A percentile compares a stretch with the other conserved stretches of the same genome.
Evolutionary conservation across 2,888 invertebrate species (phyloP).

Genomic region (Platerodrilus igneus): DNA sequence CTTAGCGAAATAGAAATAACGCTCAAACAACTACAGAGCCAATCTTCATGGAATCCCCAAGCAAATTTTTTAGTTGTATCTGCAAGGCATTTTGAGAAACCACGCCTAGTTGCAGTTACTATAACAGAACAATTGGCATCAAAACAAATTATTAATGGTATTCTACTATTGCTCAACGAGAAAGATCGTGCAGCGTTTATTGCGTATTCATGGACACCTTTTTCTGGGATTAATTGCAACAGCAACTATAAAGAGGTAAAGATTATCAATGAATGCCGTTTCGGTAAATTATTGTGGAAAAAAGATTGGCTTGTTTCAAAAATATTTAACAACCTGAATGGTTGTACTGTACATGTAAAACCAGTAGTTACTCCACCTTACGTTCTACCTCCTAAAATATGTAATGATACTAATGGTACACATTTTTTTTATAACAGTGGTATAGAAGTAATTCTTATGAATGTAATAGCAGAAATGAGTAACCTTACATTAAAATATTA

Average conservation of each 20-base stretch:
- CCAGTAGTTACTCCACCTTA: slow-evolving; percentile 41
- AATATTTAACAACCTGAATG: slow-evolving; percentile 35
- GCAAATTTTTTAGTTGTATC: slow-evolving; percentile 34
- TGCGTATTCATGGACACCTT: slow-evolving; percentile 37
- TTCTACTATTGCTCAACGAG: slow-evolving; percentile 29
- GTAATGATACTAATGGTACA: slow-evolving; percentile 1
- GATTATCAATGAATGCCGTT: slow-evolving; percentile 30
- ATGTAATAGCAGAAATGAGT: slow-evolving; percentile 31
- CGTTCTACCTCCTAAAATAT: slow-evolving; percentile 30
- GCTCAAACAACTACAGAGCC: slow-evolving; percentile 15
- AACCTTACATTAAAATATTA: slow-evolving; percentile 33
- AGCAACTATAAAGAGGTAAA: slow-evolving; percentile 23
- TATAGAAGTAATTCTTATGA: slow-evolving; percentile 34
- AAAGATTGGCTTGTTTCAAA: slow-evolving; percentile 33
- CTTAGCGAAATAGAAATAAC: slow-evolving; percentile 19
- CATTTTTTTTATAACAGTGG: slow-evolving; percentile 27
- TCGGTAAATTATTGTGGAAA: slow-evolving; percentile 20
- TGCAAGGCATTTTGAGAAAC: slow-evolving; percentile 23
- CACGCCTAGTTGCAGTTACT: slow-evolving; percentile 18
- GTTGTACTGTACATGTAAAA: slow-evolving; percentile 36
- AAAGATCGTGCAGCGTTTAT: slow-evolving; percentile 24
- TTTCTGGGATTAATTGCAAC: slow-evolving; percentile 26
- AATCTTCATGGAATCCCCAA: slow-evolving; percentile 29
- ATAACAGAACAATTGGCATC: slow-evolving; percentile 26
- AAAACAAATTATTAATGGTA: slow-evolving; percentile 32